Conservation (phyloP, 2,888 invertebrate genomes). For the Caenorhabditis sp. region DNA sequence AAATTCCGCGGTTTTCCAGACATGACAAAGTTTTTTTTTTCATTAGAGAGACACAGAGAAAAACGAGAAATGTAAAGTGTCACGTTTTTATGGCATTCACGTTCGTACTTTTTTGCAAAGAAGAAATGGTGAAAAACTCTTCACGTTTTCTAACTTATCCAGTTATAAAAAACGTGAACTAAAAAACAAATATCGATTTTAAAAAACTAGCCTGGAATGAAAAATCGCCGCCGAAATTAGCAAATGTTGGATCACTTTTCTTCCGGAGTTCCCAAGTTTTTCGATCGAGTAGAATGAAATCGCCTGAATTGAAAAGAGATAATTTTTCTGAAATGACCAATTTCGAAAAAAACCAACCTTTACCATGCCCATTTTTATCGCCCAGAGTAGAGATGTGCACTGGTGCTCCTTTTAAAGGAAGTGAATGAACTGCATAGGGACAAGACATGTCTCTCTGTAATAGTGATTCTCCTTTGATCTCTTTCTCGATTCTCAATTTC, state of each 20-base stretch:
- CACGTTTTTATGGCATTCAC: too few species aligned
- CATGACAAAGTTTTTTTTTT: too few species aligned
- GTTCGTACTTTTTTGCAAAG: too few species aligned
- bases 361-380: slow-evolving; percentile 82
- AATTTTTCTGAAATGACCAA: too few species aligned
- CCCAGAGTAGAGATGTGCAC: slow-evolving; percentile 93
- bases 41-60: too few species aligned
- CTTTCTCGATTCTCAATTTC: slow-evolving; percentile 34
- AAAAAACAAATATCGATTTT: too few species aligned
- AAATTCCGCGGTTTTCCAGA: too few species aligned
- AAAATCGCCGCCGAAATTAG: slow-evolving; percentile 56
- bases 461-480: slow-evolving; percentile 42
- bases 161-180: too few species aligned
- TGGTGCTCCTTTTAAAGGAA: slow-evolving; percentile 54
- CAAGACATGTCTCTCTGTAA: slow-evolving; percentile 39
- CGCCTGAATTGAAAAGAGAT: slow-evolving; percentile 74
- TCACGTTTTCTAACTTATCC: too few species aligned
- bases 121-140: too few species aligned
- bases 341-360: slow-evolving; percentile 74
- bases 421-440: slow-evolving; percentile 50
- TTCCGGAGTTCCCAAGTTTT: slow-evolving; percentile 74
- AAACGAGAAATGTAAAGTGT: too few species aligned
- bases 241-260: slow-evolving; percentile 21
- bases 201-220: too few species aligned
- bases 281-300: slow-evolving; percentile 86